Percentiles rank a stretch among this genome's conserved stretches.
These are phyloP conservation scores for Beroe forskalii DNA, from an alignment of 37 sponge, comb jelly and placozoan genomes.

Conservation along the genomic window DNA sequence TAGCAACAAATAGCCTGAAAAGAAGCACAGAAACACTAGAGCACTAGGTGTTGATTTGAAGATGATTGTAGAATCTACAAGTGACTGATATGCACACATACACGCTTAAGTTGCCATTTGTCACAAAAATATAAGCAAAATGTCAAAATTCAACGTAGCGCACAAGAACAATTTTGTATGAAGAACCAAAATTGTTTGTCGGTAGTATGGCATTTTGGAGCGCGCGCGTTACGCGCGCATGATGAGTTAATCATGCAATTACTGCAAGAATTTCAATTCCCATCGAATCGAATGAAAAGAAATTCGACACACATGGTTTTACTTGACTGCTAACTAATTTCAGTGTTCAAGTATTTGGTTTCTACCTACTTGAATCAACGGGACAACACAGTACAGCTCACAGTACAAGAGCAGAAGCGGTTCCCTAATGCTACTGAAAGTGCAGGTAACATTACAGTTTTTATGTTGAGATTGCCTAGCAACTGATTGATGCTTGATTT, in stretches of 20 bases:
- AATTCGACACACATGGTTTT: no score
- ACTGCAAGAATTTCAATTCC: no score
- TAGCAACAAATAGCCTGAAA: no score
- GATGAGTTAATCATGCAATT: no score
- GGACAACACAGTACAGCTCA: background rate
- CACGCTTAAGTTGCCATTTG: no score
- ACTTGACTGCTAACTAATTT: background rate
- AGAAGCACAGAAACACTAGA: no score
- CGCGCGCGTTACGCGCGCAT: background rate
- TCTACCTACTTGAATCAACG: background rate
- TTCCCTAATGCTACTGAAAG: background rate
- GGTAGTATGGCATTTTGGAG: conserved; percentile 4
- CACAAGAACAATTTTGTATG: background rate
- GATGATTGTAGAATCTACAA: no score
- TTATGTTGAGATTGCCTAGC: conserved; percentile 2
- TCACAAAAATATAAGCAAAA: background rate
- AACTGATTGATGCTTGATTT: no score
- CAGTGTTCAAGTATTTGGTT: conserved; percentile 42
- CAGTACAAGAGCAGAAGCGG: background rate
- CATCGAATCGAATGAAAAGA: no score
- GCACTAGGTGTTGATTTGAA: no score
- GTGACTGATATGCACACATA: no score
- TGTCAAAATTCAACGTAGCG: background rate
- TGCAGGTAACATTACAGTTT: background rate
- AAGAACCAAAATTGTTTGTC: conserved; percentile 2